Conservation (phyloP, 2,797 vertebrate species). For the Xerus rutilus region DNA sequence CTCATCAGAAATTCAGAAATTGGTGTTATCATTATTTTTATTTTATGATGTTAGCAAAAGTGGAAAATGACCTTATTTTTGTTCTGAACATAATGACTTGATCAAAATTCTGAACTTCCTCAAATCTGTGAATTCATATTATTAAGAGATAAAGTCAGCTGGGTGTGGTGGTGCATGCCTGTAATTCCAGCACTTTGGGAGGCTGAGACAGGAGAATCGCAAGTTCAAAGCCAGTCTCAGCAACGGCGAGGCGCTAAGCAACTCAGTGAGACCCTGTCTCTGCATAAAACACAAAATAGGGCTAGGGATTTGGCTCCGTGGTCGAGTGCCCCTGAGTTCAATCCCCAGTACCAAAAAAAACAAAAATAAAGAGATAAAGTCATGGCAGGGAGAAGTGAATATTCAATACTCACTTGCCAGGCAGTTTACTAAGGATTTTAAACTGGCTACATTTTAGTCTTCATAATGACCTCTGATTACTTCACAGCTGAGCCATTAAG, state of each 20-base stretch:
- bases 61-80: background rate
- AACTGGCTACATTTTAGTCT: background rate
- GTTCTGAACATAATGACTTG: background rate
- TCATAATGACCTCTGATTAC: background rate
- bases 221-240: too few species aligned
- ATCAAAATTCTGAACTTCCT: background rate
- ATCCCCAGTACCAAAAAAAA: too few species aligned
- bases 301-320: too few species aligned
- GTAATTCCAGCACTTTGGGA: too few species aligned
- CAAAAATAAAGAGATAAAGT: background rate
- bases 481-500: background rate
- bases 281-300: too few species aligned
- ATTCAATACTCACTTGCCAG: background rate
- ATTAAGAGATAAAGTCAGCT: background rate
- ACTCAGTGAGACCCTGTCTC: too few species aligned
- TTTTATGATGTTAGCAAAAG: background rate
- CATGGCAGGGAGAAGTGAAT: background rate
- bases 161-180: too few species aligned
- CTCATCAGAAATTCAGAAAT: background rate
- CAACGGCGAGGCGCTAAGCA: too few species aligned
- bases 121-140: constrained; percentile 27
- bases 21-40: background rate
- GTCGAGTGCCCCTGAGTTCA: too few species aligned
- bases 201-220: too few species aligned
- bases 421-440: background rate